A percentile compares a stretch with the other conserved stretches of the same genome.
Evolutionary conservation across 2,797 vertebrate genomes (phyloP).

Genomic region (Oryzias dopingdopingensis): DNA sequence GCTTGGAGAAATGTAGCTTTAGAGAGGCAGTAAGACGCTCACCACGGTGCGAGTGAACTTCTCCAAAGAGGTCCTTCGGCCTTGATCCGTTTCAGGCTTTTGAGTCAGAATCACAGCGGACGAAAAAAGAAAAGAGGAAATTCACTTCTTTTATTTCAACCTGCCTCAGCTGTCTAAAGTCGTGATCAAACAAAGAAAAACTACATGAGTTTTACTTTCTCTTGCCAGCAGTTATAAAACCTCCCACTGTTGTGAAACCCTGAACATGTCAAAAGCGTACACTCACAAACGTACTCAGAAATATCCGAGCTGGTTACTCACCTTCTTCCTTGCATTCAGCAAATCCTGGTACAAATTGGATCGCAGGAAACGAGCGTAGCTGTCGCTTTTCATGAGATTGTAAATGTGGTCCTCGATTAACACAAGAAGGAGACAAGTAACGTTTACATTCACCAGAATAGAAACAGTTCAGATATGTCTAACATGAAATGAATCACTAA

Average conservation of each 20-base stretch:
- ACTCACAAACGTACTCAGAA: not conserved
- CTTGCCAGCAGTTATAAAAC: not conserved
- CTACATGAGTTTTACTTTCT: not conserved
- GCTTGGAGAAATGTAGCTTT: not conserved
- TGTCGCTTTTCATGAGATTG: slow-evolving; percentile 99
- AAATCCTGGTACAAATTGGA: slow-evolving; percentile 96
- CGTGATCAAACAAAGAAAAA: not conserved
- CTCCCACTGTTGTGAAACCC: not conserved
- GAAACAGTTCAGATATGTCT: not conserved
- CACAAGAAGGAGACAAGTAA: not conserved
- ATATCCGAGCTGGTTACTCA: slow-evolving; percentile 49
- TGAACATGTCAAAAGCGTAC: not conserved
- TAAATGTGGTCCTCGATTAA: slow-evolving; percentile 93
- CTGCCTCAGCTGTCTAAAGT: not conserved
- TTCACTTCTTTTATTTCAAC: slow-evolving; percentile 2
- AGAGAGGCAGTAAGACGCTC: slow-evolving; percentile 65
- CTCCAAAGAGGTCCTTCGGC: slow-evolving; percentile 97
- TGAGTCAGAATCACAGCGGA: not conserved
- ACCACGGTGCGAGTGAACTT: slow-evolving; percentile 99
- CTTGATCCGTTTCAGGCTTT: slow-evolving; percentile 95
- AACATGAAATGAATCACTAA: no score
- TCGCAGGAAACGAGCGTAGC: slow-evolving; percentile 94
- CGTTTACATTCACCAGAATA: not conserved
- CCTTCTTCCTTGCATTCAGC: slow-evolving; percentile 93
- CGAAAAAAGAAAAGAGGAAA: not conserved